These are phyloP conservation scores for Neocrepidodera transversa DNA, from an alignment of 2,888 invertebrate species.

Conservation along the genomic window DNA sequence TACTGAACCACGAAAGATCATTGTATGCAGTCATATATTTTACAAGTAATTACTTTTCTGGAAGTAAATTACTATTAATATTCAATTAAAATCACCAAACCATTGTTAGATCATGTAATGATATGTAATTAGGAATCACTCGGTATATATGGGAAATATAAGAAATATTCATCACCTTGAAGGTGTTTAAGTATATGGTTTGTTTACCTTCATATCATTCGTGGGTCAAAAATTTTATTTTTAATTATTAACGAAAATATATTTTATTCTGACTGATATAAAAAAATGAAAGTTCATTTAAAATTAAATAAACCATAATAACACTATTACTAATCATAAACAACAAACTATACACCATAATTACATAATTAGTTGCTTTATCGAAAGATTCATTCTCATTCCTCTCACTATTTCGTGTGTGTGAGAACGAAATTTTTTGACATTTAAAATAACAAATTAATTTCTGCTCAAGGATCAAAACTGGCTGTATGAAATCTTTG, in stretches of 20 bases:
- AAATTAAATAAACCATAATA: neutral
- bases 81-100: slow-evolving; percentile 7
- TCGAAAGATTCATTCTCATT: neutral
- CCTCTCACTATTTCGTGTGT: slow-evolving; percentile 13
- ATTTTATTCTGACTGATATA: too few relatives aligned
- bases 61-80: slow-evolving; percentile 6
- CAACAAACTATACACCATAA: neutral
- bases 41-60: neutral
- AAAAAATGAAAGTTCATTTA: neutral
- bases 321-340: neutral
- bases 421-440: slow-evolving; percentile 15
- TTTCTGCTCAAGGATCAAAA: slow-evolving; percentile 12
- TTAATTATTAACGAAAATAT: too few relatives aligned
- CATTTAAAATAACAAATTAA: slow-evolving; percentile 18
- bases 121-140: slow-evolving; percentile 1
- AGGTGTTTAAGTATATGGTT: neutral
- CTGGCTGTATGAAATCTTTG: neutral
- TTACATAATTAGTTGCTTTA: neutral
- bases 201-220: neutral
- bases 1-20: neutral
- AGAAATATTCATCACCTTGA: neutral
- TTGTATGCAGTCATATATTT: neutral
- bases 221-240: neutral
- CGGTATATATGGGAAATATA: neutral
- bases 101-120: slow-evolving; percentile 10